Conservation (phyloP, 2,113 vertebrate species). For the Tichodroma muraria region DNA sequence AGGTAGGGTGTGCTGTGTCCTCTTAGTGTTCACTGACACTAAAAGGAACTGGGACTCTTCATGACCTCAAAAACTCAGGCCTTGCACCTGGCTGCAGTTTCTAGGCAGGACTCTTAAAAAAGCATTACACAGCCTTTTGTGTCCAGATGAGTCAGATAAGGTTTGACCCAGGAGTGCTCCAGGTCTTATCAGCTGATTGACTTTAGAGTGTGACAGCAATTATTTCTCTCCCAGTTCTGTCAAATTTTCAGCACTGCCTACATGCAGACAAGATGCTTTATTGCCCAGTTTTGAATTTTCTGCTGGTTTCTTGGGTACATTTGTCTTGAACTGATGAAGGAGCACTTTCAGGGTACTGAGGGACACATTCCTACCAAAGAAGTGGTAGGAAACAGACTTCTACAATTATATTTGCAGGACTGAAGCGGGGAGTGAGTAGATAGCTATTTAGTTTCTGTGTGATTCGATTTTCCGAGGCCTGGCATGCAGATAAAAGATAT, state of each 20-base stretch:
- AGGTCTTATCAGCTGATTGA: background rate
- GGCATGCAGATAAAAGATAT: background rate
- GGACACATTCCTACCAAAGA: background rate
- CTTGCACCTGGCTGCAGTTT: background rate
- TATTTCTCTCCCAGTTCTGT: background rate
- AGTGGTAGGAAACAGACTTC: background rate
- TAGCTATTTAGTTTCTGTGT: background rate
- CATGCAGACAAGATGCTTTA: background rate
- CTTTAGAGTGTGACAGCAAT: background rate
- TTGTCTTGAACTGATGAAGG: background rate
- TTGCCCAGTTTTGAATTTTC: background rate
- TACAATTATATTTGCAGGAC: background rate
- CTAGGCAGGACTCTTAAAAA: background rate
- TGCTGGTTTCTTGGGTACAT: background rate
- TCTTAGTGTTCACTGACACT: background rate
- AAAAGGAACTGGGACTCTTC: background rate
- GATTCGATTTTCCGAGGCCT: background rate
- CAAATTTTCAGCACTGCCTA: background rate
- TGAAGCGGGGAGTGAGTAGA: background rate
- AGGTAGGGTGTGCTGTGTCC: background rate
- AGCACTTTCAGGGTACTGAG: background rate
- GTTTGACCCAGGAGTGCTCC: background rate
- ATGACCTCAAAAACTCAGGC: background rate
- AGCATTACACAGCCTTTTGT: background rate
- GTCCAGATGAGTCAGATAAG: background rate